These are phyloP conservation scores for Prunella fulvescens DNA, from an alignment of 2,113 vertebrate genomes.

Conservation along the genomic window DNA sequence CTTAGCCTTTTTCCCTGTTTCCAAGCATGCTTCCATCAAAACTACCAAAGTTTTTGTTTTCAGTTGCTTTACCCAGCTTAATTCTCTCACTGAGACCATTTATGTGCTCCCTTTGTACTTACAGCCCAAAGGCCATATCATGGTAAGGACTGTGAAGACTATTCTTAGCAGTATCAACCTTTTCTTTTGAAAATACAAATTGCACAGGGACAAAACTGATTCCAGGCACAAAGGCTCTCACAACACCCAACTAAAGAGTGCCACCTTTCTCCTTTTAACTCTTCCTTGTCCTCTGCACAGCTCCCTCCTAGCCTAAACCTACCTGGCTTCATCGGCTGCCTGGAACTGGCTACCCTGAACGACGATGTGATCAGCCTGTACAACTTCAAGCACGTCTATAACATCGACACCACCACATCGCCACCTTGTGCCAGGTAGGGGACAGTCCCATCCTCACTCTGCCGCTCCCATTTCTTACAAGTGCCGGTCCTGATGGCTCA, in stretches of 20 bases:
- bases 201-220: not conserved
- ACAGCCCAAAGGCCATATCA: not conserved
- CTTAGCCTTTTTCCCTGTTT: not conserved
- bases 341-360: slow-evolving; percentile 91
- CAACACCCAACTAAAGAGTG: not conserved
- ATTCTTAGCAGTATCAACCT: not conserved
- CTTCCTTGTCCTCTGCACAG: slow-evolving; percentile 61
- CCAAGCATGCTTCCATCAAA: not conserved
- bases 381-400: slow-evolving; percentile 87
- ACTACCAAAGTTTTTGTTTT: not conserved
- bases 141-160: not conserved
- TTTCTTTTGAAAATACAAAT: not conserved
- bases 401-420: slow-evolving; percentile 77
- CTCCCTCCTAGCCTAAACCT: slow-evolving; percentile 88
- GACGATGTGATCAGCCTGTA: slow-evolving; percentile 94
- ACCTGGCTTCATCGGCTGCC: slow-evolving; percentile 89
- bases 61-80: not conserved
- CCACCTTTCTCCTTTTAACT: not conserved
- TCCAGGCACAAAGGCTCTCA: not conserved
- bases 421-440: slow-evolving; percentile 86
- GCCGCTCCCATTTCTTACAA: not conserved
- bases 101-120: not conserved
- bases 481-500: not conserved
- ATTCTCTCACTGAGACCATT: not conserved
- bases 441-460: not conserved